phyloP scores from a whole-genome alignment of 2,888 invertebrate genomes.

The Tuta absoluta region DNA sequence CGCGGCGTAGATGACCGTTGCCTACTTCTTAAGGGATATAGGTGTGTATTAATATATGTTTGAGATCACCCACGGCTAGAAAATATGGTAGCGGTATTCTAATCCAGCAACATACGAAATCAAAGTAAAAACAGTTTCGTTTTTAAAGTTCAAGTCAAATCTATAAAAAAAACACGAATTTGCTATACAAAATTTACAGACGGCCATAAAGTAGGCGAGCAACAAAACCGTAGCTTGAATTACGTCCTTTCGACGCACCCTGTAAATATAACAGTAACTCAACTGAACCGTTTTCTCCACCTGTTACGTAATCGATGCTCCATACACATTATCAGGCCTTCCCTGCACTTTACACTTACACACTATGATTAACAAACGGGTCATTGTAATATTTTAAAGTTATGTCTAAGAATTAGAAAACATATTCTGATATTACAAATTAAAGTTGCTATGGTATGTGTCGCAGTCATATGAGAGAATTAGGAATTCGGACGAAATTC shows the following conservation, averaged over 20 bases:
- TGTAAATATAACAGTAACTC: conserved; percentile 73
- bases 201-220: conserved; percentile 4
- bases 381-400: neutral
- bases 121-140: too few species aligned
- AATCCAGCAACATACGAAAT: too few species aligned
- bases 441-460: too few species aligned
- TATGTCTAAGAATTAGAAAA: neutral
- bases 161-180: neutral
- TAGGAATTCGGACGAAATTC: too few species aligned
- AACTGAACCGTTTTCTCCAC: conserved; percentile 65
- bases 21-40: too few species aligned
- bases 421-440: too few species aligned
- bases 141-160: neutral
- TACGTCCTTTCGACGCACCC: conserved; percentile 41
- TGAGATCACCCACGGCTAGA: too few species aligned
- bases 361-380: neutral
- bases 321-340: neutral
- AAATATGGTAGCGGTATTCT: too few species aligned
- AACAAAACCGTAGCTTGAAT: conserved; percentile 17
- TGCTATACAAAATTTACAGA: conserved; percentile 1
- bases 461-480: too few species aligned
- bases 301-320: conserved; percentile 22
- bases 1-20: too few species aligned
- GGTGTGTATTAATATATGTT: too few species aligned
- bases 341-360: conserved; percentile 16